A percentile compares a stretch with the other conserved stretches of the same genome.
phyloP scores from a whole-genome alignment of 2,113 vertebrate genomes.

The Hypomesus transpacificus region DNA sequence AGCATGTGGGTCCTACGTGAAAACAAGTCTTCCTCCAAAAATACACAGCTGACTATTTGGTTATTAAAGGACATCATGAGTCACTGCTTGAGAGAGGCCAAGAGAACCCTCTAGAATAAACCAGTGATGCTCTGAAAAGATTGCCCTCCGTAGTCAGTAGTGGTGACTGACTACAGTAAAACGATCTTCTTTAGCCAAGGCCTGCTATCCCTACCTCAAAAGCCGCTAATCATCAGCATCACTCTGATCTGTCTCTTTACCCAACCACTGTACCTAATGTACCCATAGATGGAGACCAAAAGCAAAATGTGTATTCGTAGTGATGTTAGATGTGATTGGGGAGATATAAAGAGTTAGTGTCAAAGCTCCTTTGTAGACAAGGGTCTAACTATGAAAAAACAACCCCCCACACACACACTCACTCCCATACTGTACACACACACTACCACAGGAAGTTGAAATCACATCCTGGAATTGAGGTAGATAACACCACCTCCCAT shows the following conservation, averaged over 20 bases:
- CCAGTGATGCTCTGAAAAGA: background rate
- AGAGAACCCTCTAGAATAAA: background rate
- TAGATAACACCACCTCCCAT: constrained; percentile 28
- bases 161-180: too few species aligned
- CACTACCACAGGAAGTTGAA: constrained; percentile 59
- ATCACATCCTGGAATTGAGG: constrained; percentile 68
- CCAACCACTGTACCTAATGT: too few species aligned
- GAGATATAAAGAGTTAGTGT: background rate
- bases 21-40: background rate
- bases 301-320: too few species aligned
- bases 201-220: too few species aligned
- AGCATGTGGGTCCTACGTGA: background rate
- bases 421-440: background rate
- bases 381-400: constrained; percentile 17
- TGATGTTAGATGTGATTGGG: too few species aligned
- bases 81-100: background rate
- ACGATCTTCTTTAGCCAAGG: too few species aligned
- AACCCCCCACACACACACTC: too few species aligned
- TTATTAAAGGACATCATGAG: background rate
- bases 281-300: too few species aligned
- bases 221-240: too few species aligned
- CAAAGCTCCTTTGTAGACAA: background rate
- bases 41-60: background rate
- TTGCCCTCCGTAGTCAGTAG: background rate
- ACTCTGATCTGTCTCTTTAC: too few species aligned